Percentiles rank a stretch among this genome's conserved stretches.
phyloP scores from a whole-genome alignment of 2,113 vertebrate genomes.

The Heterocephalus glaber region DNA sequence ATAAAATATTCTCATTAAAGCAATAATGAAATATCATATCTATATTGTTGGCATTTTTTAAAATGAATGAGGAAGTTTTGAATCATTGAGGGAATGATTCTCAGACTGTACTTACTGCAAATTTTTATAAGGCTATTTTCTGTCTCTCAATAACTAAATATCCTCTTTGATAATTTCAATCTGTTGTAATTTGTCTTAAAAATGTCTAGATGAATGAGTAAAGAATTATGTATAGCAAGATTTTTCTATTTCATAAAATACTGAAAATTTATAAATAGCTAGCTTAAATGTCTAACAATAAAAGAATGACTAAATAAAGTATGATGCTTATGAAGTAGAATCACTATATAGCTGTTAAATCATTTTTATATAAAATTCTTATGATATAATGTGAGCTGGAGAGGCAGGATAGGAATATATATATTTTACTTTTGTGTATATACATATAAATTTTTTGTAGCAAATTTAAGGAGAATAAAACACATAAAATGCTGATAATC shows the following conservation, averaged over 20 bases:
- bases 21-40: not conserved
- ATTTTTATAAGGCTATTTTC: not conserved
- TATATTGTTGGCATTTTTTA: not conserved
- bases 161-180: not conserved
- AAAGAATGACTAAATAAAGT: not conserved
- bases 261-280: not conserved
- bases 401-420: not conserved
- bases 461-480: not conserved
- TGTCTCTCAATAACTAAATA: not conserved
- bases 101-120: not conserved
- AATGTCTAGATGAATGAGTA: not conserved
- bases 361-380: conserved; percentile 28
- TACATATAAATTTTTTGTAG: not conserved
- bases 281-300: not conserved
- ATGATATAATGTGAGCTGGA: not conserved
- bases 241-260: conserved; percentile 7
- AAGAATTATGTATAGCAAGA: not conserved
- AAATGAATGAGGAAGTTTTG: not conserved
- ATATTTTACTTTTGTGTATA: not conserved
- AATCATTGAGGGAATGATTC: not conserved
- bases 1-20: conserved; percentile 32
- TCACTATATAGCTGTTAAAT: not conserved
- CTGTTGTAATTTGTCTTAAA: not conserved
- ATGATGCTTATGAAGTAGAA: not conserved
- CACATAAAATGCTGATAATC: not conserved